These are phyloP conservation scores for Spodoptera frugiperda DNA, from an alignment of 1,140 invertebrate genomes.

Conservation along the genomic window DNA sequence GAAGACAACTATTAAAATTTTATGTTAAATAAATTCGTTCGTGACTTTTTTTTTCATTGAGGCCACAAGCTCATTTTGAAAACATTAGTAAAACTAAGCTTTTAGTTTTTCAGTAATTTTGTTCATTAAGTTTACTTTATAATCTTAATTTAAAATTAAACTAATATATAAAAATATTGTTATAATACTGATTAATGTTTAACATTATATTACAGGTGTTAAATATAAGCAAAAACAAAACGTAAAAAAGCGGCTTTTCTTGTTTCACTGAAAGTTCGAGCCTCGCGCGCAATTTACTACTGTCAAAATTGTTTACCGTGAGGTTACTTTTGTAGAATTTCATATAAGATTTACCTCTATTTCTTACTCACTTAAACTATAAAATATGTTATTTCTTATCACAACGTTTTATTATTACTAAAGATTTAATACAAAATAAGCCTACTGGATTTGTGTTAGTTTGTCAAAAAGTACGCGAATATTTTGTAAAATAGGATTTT, in stretches of 20 bases:
- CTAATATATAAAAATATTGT: background rate
- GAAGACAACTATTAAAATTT: no score
- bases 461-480: constrained; percentile 83
- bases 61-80: no score
- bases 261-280: constrained; percentile 46
- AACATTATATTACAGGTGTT: background rate
- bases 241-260: constrained; percentile 24
- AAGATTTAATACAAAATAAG: constrained; percentile 46
- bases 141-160: no score
- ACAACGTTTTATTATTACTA: constrained; percentile 38
- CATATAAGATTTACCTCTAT: constrained; percentile 39
- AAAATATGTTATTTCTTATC: constrained; percentile 23
- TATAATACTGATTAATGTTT: background rate
- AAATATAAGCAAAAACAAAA: background rate
- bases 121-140: no score
- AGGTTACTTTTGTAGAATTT: constrained; percentile 61
- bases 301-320: constrained; percentile 82
- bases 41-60: no score
- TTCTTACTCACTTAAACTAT: constrained; percentile 25
- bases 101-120: no score
- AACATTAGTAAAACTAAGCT: no score
- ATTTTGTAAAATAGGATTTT: constrained; percentile 70
- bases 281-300: constrained; percentile 76
- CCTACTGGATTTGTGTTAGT: constrained; percentile 71
- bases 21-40: no score